Evolutionary conservation across 2,797 vertebrate genomes (phyloP), one percentile per base, ranked within the genome.

Genomic region (Paguma larvata): DNA sequence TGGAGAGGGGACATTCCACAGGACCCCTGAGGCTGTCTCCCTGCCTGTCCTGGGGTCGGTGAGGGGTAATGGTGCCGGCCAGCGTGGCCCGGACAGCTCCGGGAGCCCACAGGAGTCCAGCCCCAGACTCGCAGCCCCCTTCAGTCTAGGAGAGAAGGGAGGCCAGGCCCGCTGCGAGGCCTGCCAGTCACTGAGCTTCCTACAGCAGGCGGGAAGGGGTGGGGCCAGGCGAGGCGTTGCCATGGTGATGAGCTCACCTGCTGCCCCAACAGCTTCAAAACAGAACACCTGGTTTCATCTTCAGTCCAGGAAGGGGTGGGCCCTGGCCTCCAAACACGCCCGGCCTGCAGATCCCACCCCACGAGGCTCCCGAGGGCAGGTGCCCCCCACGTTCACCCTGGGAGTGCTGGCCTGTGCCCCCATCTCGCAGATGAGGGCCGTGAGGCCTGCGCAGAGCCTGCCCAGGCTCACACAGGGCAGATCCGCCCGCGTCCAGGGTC

Each of bases 401-500:
- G 44, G 46, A 53, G 44, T 13, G 51, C 62, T 23, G 18, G 67
- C 84, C 7, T 4, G 8, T 7, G 38, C 51, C 72, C 67, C 48
- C 3, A 7, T 8, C 34, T 53, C 8, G 0, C 32, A n/a, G 51
- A 27, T 19, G 53, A 41, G 34, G 65, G 34, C 41, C 1, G 1
- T 3, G 38, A 88, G n/a, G 27, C 41, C 51, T 63, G 44, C 18
- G 27, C 11, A 2, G 13, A 38, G 38, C 38, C 25, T 18, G 62
- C 2, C 63, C 15, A 3, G 2, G 46, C 63, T 56, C 70, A 19
- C 34, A 0, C 5, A 2, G 59, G 56, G 63, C 0, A 3, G 11
- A 70, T 46, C 85, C 51, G 13, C n/a, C 16, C 6, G 0, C 6
- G 23, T n/a, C 44, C 41, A 21, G 67, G 12, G 7, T n/a, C 75